Evolutionary conservation across 2,888 invertebrate species (phyloP), one percentile per base, ranked within the genome.

Genomic region (Stenolophus ochropezus): DNA sequence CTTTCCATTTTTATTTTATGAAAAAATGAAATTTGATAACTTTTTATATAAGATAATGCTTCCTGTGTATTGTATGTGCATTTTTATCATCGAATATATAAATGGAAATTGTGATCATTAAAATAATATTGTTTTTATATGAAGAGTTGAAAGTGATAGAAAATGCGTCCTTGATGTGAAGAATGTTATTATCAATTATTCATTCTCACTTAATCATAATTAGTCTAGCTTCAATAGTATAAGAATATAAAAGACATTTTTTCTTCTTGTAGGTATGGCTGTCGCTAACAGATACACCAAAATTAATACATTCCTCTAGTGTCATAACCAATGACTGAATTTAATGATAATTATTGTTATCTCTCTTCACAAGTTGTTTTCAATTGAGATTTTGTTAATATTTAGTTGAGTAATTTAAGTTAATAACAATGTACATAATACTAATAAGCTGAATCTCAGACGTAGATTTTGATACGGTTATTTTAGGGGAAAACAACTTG

Each of bases 231-330:
- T 56, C 2, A 42, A 8, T 56, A 23, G 1, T 18, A 56, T 6
- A 4, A 27, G 8, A 33, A 16, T 33, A 18, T 18, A 69, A 73
- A 73, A 49, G 21, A 49, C n/a, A 69, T 73, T 53, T 75, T 53
- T 75, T 75, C 75, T 53, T 75, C 75, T 75, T 75, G 75, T 53
- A 75, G 16, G 51, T 53, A 27, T 75, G 53, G 53, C 53, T 21
- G 51, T 25, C 75, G 75, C 75, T 75, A 75, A 75, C 77, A 47
- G 27, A 77, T 77, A 77, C 77, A 77, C 77, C 77, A 77, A 76
- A 61, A 21, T 11, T 61, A 76, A 65, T 65, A 65, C 77, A 77
- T 77, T 77, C 77, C 77, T 77, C 25, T 77, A 77, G 77, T 77
- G 77, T 77, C 77, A 65, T 77, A 77, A 58, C 56, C 23, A 47